Conservation (phyloP, 2,113 vertebrate species). For the Megalops atlanticus region DNA sequence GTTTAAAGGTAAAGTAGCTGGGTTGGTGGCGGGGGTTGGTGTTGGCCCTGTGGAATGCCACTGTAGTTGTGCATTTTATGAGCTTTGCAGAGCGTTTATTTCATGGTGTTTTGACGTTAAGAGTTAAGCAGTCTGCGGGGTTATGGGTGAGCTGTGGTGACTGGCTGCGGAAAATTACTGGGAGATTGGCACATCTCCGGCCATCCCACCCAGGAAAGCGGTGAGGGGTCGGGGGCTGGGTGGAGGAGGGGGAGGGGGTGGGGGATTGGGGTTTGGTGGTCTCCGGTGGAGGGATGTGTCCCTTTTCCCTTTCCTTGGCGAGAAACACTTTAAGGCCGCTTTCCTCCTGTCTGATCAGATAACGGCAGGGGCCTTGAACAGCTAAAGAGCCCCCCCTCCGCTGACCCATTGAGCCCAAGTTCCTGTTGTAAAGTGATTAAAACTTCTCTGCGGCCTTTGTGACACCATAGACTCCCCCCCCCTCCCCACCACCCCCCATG, state of each 20-base stretch:
- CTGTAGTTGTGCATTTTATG: not conserved
- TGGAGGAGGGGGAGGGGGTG: too few relatives aligned
- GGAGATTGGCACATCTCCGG: not conserved
- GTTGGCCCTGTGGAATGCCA: too few relatives aligned
- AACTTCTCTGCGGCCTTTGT: constrained; percentile 52
- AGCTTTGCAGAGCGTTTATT: not conserved
- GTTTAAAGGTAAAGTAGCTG: not conserved
- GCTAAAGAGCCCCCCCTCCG: constrained; percentile 54
- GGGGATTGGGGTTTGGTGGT: too few relatives aligned
- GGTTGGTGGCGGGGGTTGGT: not conserved
- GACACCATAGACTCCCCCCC: constrained; percentile 18
- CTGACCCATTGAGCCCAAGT: constrained; percentile 61
- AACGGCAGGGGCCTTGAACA: constrained; percentile 62
- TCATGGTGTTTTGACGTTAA: not conserved
- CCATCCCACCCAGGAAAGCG: constrained; percentile 31
- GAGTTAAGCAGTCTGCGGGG: too few relatives aligned
- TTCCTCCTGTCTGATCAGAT: constrained; percentile 54
- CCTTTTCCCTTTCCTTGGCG: constrained; percentile 40
- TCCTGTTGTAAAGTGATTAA: constrained; percentile 77
- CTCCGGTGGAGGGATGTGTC: not conserved
- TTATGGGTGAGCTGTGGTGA: too few relatives aligned
- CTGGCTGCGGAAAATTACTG: not conserved
- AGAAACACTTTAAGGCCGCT: constrained; percentile 42
- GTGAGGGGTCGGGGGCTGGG: not conserved
- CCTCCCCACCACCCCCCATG: constrained; percentile 5